A percentile compares a stretch with the other conserved stretches of the same genome.
Evolutionary conservation across 2,797 vertebrate species (phyloP).

Genomic region (Cyclopterus lumpus): DNA sequence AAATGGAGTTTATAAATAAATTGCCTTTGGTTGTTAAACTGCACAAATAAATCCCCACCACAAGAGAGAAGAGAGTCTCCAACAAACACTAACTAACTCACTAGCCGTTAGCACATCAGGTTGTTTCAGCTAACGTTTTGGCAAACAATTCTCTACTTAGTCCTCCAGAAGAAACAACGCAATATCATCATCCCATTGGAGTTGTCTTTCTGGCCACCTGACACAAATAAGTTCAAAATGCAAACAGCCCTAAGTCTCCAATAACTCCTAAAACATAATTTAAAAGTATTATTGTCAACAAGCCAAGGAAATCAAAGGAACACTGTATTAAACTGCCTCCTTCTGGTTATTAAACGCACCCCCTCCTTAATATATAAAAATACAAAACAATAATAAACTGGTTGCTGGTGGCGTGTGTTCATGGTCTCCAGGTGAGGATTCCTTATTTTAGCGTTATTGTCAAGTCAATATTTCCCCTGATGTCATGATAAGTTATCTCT

Average conservation of each 20-base stretch:
- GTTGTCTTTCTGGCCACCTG: background rate
- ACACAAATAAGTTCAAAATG: background rate
- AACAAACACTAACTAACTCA: background rate
- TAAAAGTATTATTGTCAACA: background rate
- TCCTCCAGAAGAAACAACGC: background rate
- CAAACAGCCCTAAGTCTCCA: background rate
- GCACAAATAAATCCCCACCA: background rate
- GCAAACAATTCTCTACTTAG: background rate
- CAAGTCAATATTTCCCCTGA: background rate
- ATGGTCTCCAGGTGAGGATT: background rate
- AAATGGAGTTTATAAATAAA: constrained; percentile 15
- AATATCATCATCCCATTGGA: background rate
- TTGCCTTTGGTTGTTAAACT: constrained; percentile 16
- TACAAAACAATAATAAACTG: background rate
- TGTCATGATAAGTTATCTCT: background rate
- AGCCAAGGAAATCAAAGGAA: constrained; percentile 4
- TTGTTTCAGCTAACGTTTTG: background rate
- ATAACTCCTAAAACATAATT: background rate
- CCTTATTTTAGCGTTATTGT: background rate
- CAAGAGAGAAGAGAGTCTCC: background rate
- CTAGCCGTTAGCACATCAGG: background rate
- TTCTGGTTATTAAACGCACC: background rate
- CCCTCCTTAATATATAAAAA: background rate
- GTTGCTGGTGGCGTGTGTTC: background rate
- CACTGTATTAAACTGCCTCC: background rate